Conservation (phyloP, 2,797 vertebrate genomes). For the Anguilla marmorata region DNA sequence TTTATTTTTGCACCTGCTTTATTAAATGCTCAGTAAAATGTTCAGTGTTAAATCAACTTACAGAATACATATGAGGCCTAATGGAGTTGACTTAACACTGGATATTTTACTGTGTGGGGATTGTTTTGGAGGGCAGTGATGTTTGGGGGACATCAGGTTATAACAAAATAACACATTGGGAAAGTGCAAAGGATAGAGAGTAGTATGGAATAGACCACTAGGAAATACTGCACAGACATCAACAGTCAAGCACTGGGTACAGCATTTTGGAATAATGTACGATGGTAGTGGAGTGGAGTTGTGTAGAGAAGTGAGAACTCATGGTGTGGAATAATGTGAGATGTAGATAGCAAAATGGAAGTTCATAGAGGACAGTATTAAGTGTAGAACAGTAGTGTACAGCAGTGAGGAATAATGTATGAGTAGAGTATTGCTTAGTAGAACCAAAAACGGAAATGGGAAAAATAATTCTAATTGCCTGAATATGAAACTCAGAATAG, state of each 20-base stretch:
- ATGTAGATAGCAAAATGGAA: not conserved
- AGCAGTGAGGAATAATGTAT: not conserved
- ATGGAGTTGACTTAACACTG: no score
- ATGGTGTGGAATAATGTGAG: not conserved
- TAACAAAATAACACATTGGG: not conserved
- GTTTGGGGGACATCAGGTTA: not conserved
- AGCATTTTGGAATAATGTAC: not conserved
- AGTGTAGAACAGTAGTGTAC: not conserved
- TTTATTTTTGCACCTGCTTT: not conserved
- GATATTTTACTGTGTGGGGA: no score
- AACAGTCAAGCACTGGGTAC: not conserved
- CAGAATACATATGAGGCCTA: no score
- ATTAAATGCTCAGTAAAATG: not conserved
- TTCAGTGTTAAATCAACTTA: no score
- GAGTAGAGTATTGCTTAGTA: not conserved
- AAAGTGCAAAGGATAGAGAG: not conserved
- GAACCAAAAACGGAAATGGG: not conserved
- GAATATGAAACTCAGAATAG: constrained; percentile 10
- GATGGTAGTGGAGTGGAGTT: not conserved
- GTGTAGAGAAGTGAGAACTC: not conserved
- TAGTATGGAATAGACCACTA: not conserved
- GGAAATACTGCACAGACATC: not conserved
- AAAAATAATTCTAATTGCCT: not conserved
- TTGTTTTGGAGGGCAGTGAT: not conserved
- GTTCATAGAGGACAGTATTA: not conserved